Conservation (phyloP, 92 coral and sea anemone genomes). For the Porites lobata region DNA sequence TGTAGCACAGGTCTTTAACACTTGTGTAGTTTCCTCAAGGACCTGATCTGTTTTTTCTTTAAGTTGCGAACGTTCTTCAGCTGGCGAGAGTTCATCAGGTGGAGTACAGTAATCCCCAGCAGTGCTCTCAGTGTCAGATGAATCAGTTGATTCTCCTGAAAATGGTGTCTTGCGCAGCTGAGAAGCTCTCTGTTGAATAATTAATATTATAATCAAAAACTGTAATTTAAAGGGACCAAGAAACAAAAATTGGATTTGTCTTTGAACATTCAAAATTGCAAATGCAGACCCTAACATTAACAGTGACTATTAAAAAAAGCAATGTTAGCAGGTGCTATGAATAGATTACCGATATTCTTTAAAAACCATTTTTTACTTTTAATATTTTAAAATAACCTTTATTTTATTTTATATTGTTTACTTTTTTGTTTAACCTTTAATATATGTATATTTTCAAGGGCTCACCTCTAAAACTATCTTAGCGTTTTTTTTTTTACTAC, state of each 20-base stretch:
- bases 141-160: slow-evolving; percentile 97
- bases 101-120: slow-evolving; percentile 64
- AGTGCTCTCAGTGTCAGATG: slow-evolving; percentile 87
- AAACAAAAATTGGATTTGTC: background rate
- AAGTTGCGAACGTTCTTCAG: slow-evolving; percentile 33
- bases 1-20: slow-evolving; percentile 95
- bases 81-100: slow-evolving; percentile 58
- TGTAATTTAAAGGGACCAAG: background rate
- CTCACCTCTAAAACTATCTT: too few species aligned
- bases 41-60: slow-evolving; percentile 42
- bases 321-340: too few species aligned
- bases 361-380: too few species aligned
- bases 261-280: background rate
- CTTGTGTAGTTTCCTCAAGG: slow-evolving; percentile 74
- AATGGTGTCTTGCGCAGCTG: slow-evolving; percentile 92
- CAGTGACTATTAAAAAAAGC: too few species aligned
- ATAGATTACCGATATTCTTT: too few species aligned
- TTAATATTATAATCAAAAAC: background rate
- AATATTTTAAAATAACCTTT: too few species aligned
- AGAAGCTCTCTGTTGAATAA: slow-evolving; percentile 82
- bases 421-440: too few species aligned
- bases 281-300: too few species aligned
- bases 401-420: too few species aligned
- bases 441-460: too few species aligned
- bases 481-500: too few species aligned